Conservation (phyloP, 2,888 invertebrate genomes). For the Pheosia gnoma region DNA sequence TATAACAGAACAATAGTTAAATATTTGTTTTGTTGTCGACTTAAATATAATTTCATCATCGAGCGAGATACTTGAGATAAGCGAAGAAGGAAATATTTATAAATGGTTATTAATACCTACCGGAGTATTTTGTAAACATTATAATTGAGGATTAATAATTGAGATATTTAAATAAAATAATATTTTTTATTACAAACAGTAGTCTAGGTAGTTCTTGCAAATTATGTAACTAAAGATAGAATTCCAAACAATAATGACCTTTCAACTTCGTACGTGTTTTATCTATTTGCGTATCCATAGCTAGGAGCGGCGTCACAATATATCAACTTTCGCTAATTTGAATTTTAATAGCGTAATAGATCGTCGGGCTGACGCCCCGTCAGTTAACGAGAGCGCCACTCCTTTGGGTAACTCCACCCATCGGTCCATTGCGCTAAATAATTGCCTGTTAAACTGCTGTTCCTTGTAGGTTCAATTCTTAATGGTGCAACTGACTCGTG, state of each 20-base stretch:
- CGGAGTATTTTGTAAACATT: neutral
- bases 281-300: constrained; percentile 26
- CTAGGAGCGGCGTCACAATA: constrained; percentile 30
- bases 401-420: constrained; percentile 56
- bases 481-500: constrained; percentile 37
- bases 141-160: no score
- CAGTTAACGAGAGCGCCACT: constrained; percentile 52
- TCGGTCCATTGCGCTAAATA: constrained; percentile 55
- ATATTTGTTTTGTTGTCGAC: constrained; percentile 31
- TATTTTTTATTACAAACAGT: no score
- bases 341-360: constrained; percentile 62
- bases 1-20: constrained; percentile 36
- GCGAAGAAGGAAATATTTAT: constrained; percentile 1
- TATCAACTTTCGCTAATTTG: constrained; percentile 64
- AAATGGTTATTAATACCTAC: neutral
- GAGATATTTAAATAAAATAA: no score
- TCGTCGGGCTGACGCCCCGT: constrained; percentile 42
- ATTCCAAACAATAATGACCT: neutral
- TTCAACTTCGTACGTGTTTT: constrained; percentile 16
- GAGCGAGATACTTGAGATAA: constrained; percentile 10
- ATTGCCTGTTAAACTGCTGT: constrained; percentile 58
- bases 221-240: neutral
- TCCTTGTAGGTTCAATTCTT: constrained; percentile 52
- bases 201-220: no score
- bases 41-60: constrained; percentile 13